Evolutionary conservation across 1,140 invertebrate species (phyloP), one percentile per base, ranked within the genome.

Genomic region (Dufourea novaeangliae): DNA sequence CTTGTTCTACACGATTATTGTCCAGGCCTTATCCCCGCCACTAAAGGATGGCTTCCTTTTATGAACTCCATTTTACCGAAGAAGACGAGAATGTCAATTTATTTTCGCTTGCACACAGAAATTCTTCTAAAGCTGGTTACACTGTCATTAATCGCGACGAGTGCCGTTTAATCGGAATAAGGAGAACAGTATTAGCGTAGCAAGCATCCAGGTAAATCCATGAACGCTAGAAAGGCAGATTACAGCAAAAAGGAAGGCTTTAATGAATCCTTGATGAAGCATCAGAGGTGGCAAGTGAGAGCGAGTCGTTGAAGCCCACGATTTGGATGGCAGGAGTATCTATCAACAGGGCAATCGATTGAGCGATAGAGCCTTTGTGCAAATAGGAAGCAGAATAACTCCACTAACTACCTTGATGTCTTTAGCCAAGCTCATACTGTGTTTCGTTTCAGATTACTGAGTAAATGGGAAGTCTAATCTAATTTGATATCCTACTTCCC

Each of bases 221-320:
- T 32, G 29, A 59, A 59, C 29, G 59, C 66, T 46, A n/a, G 17
- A 39, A 27, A n/a, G n/a, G 29, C 50, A 8, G 41, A 79, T 57
- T 64, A 61, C 32, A 27, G 20, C 25, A 32, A 50, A 83, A 76
- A 77, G 17, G n/a, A n/a, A n/a, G 67, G 22, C 56, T 64, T 72
- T 84, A 80, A 84, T 77, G 64, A 80, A 77, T 80, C 68, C 79
- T 72, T 69, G 63, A 84, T 71, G 69, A 84, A 52, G 62, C 59
- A 77, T 64, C 46, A 59, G 50, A 83, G 72, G 52, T 72, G 59
- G 52, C 54, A 37, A 73, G 56, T 29, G 72, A 76, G 39, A 76
- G 39, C 44, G 39, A 71, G 27, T 80, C 78, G 54, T 80, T 84
- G 72, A 46, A 39, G 69, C 29, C 10, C 22, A n/a, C 54, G 59